phyloP scores from a whole-genome alignment of 1,140 invertebrate species.

The Oppia nitens region DNA sequence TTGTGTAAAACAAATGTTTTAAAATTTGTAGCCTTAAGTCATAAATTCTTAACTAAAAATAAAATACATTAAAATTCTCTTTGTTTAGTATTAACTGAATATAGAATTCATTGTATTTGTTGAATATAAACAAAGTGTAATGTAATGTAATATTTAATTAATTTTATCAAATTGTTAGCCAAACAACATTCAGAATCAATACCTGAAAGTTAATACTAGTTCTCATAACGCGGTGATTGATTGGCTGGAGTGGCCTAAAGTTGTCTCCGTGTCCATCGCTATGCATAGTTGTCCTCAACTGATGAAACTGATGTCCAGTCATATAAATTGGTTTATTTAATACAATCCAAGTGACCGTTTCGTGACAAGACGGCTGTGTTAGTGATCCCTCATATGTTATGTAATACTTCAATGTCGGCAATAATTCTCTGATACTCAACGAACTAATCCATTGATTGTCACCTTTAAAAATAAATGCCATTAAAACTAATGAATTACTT shows the following conservation, averaged over 20 bases:
- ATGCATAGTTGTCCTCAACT: constrained; percentile 10
- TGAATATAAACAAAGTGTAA: no score
- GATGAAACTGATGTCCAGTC: constrained; percentile 57
- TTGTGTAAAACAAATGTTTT: no score
- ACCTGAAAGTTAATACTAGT: constrained; percentile 52
- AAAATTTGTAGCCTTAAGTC: no score
- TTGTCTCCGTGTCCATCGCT: constrained; percentile 39
- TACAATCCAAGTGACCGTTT: constrained; percentile 67
- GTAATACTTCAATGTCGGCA: constrained; percentile 66
- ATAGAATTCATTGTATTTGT: no score
- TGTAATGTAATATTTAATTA: no score
- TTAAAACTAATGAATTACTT: not conserved
- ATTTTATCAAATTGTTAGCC: no score
- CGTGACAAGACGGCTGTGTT: constrained; percentile 54
- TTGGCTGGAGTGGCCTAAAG: constrained; percentile 66
- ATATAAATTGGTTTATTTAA: constrained; percentile 93
- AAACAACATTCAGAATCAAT: no score
- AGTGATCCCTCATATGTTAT: constrained; percentile 95
- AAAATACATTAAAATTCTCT: no score
- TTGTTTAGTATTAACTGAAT: no score
- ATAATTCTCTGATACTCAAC: constrained; percentile 49
- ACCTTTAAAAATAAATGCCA: not conserved
- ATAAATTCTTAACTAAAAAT: no score
- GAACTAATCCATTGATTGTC: not conserved
- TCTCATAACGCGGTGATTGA: constrained; percentile 73